Evolutionary conservation across 2,113 vertebrate genomes (phyloP), one percentile per base, ranked within the genome.

Genomic region (Odocoileus hemionus): DNA sequence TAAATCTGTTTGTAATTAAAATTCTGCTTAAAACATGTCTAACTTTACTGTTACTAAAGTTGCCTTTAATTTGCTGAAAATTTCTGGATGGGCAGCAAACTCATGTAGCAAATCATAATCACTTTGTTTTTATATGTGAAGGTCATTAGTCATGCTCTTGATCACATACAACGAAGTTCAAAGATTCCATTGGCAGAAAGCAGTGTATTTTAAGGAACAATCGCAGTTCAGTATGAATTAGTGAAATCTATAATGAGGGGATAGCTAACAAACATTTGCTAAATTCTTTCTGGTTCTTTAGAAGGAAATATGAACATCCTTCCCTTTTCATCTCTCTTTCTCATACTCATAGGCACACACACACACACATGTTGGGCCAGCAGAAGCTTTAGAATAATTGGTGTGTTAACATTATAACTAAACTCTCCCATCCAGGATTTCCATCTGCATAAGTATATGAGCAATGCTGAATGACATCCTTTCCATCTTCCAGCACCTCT

Each of bases 61-160:
- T 89, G 12, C 17, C 15, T 87, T 76, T 79, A 89, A 70, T 96
- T 95, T 87, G 8, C 88, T 83, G 61, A 67, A 95, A 91, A 96
- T 43, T 87, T 12, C n/a, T 50, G 19, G 11, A 94, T 86, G 96
- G 36, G 30, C 17, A 95, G 50, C 4, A 82, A 91, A 79, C 17
- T 79, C 79, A 43, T 23, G 36, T 13, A 91, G 57, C 7, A 94
- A 84, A 58, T 80, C 7, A 36, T 80, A 79, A 5, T 94, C 39
- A 57, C 21, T 92, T 54, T 83, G 13, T 47, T 97, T 94, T 94
- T 52, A 45, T 76, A 64, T n/a, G 25, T n/a, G 25, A 94, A 55
- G 10, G 19, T 61, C 26, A 60, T 79, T 60, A 89, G 39, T 84
- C 33, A 60, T 25, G 4, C 9, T 91, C 30, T 96, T 91, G 52